phyloP scores from a whole-genome alignment of 2,113 vertebrate species.

The Sialia sialis region DNA sequence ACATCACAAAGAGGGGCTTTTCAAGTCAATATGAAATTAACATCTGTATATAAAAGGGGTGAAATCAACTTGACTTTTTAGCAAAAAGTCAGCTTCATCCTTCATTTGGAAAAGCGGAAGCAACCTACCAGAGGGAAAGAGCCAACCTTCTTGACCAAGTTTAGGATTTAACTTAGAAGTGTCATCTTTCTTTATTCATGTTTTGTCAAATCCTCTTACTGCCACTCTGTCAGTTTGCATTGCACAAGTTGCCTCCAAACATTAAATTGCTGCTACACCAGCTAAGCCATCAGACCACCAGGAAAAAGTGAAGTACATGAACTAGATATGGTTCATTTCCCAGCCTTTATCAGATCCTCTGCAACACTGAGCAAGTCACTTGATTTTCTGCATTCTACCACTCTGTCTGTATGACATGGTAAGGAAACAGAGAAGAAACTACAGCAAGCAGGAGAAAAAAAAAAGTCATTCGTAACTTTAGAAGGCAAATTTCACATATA shows the following conservation, averaged over 20 bases:
- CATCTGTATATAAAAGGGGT: not conserved
- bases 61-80: not conserved
- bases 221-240: not conserved
- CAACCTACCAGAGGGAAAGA: not conserved
- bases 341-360: slow-evolving; percentile 15
- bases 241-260: not conserved
- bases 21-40: not conserved
- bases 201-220: not conserved
- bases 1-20: not conserved
- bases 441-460: rapidly evolving
- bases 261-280: not conserved
- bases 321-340: not conserved
- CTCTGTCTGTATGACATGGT: not conserved
- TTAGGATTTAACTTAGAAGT: not conserved
- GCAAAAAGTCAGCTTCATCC: not conserved
- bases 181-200: not conserved
- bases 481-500: not conserved
- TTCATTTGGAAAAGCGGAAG: not conserved
- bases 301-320: not conserved
- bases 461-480: not conserved
- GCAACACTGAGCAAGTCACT: not conserved
- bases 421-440: not conserved
- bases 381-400: not conserved
- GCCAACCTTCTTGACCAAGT: not conserved
- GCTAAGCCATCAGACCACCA: not conserved